A percentile compares a stretch with the other conserved stretches of the same genome.
Conservation (phyloP, 1,140 invertebrate species). For the Drosophila murphyi region DNA sequence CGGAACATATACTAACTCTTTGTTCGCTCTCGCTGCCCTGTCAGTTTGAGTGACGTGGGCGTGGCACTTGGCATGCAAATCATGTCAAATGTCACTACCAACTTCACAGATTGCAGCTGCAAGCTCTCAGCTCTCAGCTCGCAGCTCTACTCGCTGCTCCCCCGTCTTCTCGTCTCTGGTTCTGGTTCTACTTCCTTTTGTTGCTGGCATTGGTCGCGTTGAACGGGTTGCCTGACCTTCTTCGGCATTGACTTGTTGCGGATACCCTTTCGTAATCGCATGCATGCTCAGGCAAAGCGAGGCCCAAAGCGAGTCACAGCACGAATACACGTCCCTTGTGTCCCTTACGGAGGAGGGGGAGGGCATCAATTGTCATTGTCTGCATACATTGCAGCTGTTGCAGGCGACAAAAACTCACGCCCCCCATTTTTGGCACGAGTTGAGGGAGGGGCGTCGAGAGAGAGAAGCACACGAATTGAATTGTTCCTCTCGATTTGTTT, state of each 20-base stretch:
- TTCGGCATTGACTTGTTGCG: conserved; percentile 52
- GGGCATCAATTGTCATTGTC: conserved; percentile 10
- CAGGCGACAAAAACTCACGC: conserved; percentile 39
- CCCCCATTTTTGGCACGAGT: conserved; percentile 30
- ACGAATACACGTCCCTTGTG: not conserved
- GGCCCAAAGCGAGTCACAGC: conserved; percentile 20
- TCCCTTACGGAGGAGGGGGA: conserved; percentile 7
- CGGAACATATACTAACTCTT: conserved; percentile 17
- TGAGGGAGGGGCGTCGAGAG: not conserved
- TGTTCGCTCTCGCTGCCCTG: conserved; percentile 30
- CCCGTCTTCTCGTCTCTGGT: not conserved
- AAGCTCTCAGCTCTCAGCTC: conserved; percentile 12
- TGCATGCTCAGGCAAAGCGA: conserved; percentile 2
- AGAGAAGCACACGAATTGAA: conserved; percentile 34
- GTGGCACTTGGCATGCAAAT: conserved; percentile 81
- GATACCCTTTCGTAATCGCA: conserved; percentile 34
- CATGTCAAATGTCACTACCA: conserved; percentile 79
- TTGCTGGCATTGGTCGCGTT: not conserved
- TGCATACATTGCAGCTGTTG: conserved; percentile 4
- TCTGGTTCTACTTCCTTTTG: conserved; percentile 47
- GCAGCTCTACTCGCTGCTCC: no score
- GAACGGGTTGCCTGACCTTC: conserved; percentile 66
- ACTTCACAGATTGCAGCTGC: conserved; percentile 61
- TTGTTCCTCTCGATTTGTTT: conserved; percentile 57
- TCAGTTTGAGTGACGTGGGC: conserved; percentile 68